Base-by-base conservation (phyloP, 2,797 vertebrate species). In the Heterohyrax brucei region DNA sequence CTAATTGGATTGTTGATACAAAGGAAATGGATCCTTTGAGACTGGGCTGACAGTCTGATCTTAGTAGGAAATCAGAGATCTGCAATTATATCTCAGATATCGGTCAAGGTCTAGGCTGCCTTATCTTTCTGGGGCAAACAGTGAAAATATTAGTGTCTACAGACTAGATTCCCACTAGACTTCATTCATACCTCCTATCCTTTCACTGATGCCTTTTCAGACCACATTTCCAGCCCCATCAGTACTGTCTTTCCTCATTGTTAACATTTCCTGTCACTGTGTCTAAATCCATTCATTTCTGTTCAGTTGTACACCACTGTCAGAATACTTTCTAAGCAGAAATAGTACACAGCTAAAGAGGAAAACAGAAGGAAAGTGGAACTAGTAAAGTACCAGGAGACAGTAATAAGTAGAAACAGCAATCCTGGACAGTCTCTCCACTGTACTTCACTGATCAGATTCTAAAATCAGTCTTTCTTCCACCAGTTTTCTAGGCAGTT, bases 401-500 rank as follows among this genome's bases (percentile, higher is more conserved):
- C 3, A 78, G 3, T 28, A 61, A 59, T 62, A 33, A 48, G 21
- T 48, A 50, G 14, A 86, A 81, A 70, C 28, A 53, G 10, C 30
- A 66, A 76, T 82, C 84, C 30, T 39, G 50, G n/a, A 87, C 3
- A 30, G 21, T 89, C 89, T 70, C 24, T 66, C 5, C 56, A 64
- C 3, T 78, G 7, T 12, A 9, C 24, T 78, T 59, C 44, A 46
- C 18, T 81, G 66, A 44, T 7, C 39, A 5, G 39, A 61, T 72
- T 50, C 87, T 83, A 86, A 92, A 89, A 89, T 68, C 70, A 77
- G 22, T 76, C 21, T 93, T 80, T 93, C 16, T 94, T 68, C 9
- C 9, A 56, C 21, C 33, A n/a, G 18, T 83, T 30, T 64, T 81
- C 28, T 89, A 80, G 68, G 33, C 5, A 16, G 28, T 82, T 53